A percentile compares a stretch with the other conserved stretches of the same genome.
Evolutionary conservation across 1,140 invertebrate species (phyloP).

Genomic region (Sycobia sp.): DNA sequence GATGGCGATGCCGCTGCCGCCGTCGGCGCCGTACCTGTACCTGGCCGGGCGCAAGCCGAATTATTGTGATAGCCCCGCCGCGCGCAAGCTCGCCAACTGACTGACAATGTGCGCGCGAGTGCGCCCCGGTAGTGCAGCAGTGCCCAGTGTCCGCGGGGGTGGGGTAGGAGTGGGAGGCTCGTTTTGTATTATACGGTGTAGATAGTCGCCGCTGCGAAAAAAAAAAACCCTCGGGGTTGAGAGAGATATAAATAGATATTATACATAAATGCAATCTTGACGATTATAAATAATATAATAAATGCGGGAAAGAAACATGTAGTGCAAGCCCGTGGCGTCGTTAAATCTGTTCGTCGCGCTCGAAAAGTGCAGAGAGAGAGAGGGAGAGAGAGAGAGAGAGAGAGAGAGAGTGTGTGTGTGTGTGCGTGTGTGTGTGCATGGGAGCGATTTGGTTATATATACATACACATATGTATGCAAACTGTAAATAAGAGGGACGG

Average conservation of each 20-base stretch:
- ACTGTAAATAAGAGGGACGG: no score
- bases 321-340: neutral
- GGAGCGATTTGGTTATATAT: neutral
- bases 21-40: neutral
- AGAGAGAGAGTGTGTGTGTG: neutral
- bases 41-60: constrained; percentile 4
- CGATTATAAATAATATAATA: constrained; percentile 38
- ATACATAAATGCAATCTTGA: constrained; percentile 55
- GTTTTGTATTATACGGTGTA: no score
- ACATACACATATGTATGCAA: no score
- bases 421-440: neutral
- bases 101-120: neutral
- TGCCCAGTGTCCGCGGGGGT: neutral
- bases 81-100: constrained; percentile 4
- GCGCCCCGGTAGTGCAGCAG: neutral
- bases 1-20: neutral
- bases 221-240: no score
- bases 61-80: constrained; percentile 27
- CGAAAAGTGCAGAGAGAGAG: no score
- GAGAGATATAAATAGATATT: constrained; percentile 40
- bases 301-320: neutral
- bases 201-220: no score
- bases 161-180: neutral
- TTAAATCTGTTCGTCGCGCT: neutral
- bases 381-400: neutral